A percentile compares a stretch with the other conserved stretches of the same genome.
Conservation (phyloP, 2,113 vertebrate genomes). For the Prunella himalayana region DNA sequence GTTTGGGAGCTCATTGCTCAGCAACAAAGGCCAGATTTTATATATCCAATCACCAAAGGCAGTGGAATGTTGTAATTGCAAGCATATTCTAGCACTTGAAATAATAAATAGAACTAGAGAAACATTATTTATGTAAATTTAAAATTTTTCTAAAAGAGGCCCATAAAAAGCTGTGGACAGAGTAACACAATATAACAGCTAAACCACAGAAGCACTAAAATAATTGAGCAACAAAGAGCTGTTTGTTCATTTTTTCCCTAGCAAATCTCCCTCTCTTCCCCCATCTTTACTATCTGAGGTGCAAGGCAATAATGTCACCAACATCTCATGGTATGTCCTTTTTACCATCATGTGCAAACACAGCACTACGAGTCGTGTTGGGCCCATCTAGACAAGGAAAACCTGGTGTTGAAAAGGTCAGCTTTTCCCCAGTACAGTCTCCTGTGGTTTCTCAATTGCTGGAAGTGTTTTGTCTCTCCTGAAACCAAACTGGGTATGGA, state of each 20-base stretch:
- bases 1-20: not conserved
- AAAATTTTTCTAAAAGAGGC: not conserved
- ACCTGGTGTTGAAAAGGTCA: not conserved
- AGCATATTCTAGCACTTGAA: not conserved
- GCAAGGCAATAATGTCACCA: not conserved
- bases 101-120: not conserved
- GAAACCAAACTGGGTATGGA: not conserved
- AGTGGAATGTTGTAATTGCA: not conserved
- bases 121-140: not conserved
- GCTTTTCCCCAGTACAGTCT: not conserved
- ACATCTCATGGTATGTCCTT: not conserved
- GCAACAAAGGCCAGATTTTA: not conserved
- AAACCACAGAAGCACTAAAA: not conserved
- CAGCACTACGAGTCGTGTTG: fast-evolving
- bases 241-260: not conserved
- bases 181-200: not conserved
- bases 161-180: not conserved
- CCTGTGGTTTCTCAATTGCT: not conserved
- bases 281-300: not conserved
- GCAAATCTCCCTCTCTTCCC: not conserved
- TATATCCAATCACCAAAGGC: not conserved
- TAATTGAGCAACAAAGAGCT: not conserved
- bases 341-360: not conserved
- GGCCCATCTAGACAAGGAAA: not conserved
- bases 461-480: not conserved